Evolutionary conservation across 2,888 invertebrate species (phyloP).

Genomic region (Zaprionus obscuricornis): DNA sequence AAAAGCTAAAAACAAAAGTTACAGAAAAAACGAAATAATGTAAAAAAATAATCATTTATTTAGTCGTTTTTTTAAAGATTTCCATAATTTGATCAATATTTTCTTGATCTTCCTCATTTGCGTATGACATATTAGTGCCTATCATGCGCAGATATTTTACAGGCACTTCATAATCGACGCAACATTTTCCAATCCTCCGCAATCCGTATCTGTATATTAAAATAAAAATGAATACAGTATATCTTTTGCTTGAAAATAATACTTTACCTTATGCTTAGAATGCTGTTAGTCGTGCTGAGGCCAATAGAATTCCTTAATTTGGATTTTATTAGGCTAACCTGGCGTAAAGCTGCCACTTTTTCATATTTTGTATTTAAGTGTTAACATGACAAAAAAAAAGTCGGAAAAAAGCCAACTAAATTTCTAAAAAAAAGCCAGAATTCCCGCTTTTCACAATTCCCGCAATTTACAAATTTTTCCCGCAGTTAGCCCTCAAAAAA

Average conservation of each 20-base stretch:
- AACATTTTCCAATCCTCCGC: neutral
- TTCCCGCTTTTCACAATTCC: conserved; percentile 3
- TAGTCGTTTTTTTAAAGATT: no score
- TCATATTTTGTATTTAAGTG: conserved; percentile 4
- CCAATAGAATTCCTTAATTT: conserved; percentile 16
- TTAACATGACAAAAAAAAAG: conserved; percentile 9
- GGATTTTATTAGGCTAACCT: conserved; percentile 19
- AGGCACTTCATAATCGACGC: conserved; percentile 7
- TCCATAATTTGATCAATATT: no score
- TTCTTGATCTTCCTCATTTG: no score
- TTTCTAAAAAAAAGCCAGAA: conserved; percentile 1
- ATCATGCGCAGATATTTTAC: conserved; percentile 8
- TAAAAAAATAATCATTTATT: no score
- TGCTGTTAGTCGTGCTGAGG: conserved; percentile 12
- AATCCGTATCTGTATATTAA: conserved; percentile 7
- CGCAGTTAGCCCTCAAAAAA: conserved; percentile 5
- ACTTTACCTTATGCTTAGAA: conserved; percentile 13
- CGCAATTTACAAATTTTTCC: conserved; percentile 6
- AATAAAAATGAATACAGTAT: conserved; percentile 4
- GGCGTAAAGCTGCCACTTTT: conserved; percentile 12
- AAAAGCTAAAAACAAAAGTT: no score
- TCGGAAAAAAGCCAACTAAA: neutral
- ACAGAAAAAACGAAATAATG: no score
- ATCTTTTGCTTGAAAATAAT: neutral
- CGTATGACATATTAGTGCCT: no score